phyloP scores from a whole-genome alignment of 2,113 vertebrate species.

The Tyrannus savana region DNA sequence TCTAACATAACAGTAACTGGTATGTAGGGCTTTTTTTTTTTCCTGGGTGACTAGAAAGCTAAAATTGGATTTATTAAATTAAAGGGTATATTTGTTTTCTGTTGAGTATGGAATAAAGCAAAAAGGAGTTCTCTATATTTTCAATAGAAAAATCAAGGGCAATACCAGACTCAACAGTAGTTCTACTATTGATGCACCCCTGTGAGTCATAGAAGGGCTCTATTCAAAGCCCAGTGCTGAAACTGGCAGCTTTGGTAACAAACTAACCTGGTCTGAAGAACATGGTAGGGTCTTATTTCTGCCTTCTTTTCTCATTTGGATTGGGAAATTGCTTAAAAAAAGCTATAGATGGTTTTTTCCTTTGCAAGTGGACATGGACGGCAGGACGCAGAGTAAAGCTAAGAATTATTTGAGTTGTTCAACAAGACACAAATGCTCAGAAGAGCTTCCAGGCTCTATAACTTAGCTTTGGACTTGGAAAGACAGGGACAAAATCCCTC shows the following conservation, averaged over 20 bases:
- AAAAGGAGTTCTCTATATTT: neutral
- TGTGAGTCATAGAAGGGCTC: neutral
- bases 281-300: neutral
- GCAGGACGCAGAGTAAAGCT: neutral
- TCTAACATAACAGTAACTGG: neutral
- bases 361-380: neutral
- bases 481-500: neutral
- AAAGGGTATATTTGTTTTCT: neutral
- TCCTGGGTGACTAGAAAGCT: neutral
- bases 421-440: neutral
- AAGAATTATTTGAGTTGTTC: neutral
- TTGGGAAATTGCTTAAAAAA: neutral
- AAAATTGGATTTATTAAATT: neutral
- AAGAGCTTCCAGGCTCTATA: neutral
- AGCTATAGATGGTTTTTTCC: neutral
- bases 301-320: neutral
- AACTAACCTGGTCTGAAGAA: neutral
- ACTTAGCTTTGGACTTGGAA: neutral
- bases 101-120: neutral
- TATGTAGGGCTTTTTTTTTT: neutral
- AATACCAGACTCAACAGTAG: neutral
- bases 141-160: neutral
- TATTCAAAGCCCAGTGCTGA: accelerated
- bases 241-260: neutral
- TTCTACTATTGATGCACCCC: neutral